These are phyloP conservation scores for Gymnobelideus leadbeateri DNA, from an alignment of 2,113 vertebrate species.

Conservation along the genomic window DNA sequence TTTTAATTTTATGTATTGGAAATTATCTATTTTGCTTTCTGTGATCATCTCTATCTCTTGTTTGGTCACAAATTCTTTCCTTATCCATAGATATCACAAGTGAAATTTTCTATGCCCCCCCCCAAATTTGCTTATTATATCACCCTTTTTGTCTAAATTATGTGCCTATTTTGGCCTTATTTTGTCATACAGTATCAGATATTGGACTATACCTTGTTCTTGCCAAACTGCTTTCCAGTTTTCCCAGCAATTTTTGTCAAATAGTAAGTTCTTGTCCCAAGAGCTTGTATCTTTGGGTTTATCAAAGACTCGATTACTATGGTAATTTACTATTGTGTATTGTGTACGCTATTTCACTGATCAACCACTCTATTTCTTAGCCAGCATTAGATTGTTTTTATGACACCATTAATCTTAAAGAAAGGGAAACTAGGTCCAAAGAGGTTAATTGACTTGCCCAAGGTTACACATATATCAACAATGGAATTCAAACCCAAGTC, in stretches of 20 bases:
- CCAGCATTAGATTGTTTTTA: not conserved
- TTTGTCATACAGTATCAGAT: not conserved
- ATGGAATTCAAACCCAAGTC: not conserved
- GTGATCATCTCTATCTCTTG: not conserved
- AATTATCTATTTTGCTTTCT: not conserved
- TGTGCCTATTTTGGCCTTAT: not conserved
- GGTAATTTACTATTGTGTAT: not conserved
- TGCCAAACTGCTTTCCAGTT: not conserved
- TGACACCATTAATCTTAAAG: not conserved
- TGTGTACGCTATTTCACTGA: not conserved
- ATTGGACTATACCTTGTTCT: not conserved
- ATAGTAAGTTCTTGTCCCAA: not conserved
- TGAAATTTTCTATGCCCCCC: not conserved
- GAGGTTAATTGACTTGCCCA: constrained; percentile 6
- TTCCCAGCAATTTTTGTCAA: not conserved
- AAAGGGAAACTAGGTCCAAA: not conserved
- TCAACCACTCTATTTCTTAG: not conserved
- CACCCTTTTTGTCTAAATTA: not conserved
- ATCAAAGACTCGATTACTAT: not conserved
- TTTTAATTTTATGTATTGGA: not conserved
- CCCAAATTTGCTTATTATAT: not conserved
- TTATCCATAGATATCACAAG: not conserved
- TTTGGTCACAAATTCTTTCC: not conserved
- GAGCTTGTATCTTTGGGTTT: not conserved
- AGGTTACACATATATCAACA: not conserved